These are phyloP conservation scores for Scolanthus callimorphus DNA, from an alignment of 92 coral and sea anemone species.

Conservation along the genomic window DNA sequence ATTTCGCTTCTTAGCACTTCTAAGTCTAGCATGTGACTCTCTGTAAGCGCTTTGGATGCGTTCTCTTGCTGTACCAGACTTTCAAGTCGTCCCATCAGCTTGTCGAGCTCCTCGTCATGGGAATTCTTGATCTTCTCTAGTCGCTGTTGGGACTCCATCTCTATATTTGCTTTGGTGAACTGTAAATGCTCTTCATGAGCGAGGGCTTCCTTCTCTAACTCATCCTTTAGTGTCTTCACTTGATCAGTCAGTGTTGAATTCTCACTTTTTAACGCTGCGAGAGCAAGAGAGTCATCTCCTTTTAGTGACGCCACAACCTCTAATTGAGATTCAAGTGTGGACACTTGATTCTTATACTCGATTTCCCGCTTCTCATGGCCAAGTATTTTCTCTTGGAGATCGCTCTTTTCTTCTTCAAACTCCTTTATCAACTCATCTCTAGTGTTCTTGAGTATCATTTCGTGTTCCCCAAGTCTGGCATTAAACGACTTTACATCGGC, in stretches of 20 bases:
- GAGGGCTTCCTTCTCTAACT: constrained; percentile 23
- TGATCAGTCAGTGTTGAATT: constrained; percentile 56
- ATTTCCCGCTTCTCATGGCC: constrained; percentile 50
- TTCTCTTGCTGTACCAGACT: constrained; percentile 66
- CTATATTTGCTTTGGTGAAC: constrained; percentile 52
- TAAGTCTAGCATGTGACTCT: constrained; percentile 81
- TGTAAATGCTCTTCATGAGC: constrained; percentile 53
- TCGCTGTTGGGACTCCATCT: constrained; percentile 50
- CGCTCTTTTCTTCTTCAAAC: constrained; percentile 35
- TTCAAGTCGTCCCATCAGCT: constrained; percentile 67
- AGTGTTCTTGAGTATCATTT: constrained; percentile 29
- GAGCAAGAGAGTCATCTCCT: constrained; percentile 11
- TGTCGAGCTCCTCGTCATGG: constrained; percentile 64
- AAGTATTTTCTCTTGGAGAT: constrained; percentile 36
- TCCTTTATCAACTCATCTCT: constrained; percentile 22
- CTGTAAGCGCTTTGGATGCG: constrained; percentile 70
- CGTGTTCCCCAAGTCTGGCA: constrained; percentile 49
- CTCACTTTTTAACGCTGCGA: constrained; percentile 57
- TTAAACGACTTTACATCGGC: constrained; percentile 33
- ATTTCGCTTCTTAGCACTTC: constrained; percentile 62
- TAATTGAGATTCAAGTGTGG: constrained; percentile 10
- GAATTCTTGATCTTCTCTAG: constrained; percentile 56
- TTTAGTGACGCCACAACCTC: constrained; percentile 2
- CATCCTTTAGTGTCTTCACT: constrained; percentile 47
- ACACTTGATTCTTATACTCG: constrained; percentile 37